A percentile compares a stretch with the other conserved stretches of the same genome.
phyloP scores from a whole-genome alignment of 1,140 invertebrate genomes.

The Luehdorfia chinensis region DNA sequence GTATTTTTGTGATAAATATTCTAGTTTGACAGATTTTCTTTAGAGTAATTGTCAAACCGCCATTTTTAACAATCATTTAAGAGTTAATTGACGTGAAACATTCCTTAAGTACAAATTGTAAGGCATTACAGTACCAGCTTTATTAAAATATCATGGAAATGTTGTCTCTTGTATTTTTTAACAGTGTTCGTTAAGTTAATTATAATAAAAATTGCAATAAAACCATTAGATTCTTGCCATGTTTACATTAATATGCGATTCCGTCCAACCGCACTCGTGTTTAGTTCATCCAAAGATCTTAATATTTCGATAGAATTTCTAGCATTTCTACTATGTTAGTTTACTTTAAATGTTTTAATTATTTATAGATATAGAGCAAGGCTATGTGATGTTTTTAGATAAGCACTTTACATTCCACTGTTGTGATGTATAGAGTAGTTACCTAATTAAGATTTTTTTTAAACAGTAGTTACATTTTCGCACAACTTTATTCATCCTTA shows the following conservation, averaged over 20 bases:
- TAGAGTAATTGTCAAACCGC: too few relatives aligned
- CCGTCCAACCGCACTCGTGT: slow-evolving; percentile 38
- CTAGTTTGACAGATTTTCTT: too few relatives aligned
- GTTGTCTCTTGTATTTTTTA: background rate
- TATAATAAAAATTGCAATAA: too few relatives aligned
- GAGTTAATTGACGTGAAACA: background rate
- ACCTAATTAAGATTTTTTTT: slow-evolving; percentile 13
- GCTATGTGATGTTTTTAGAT: slow-evolving; percentile 66
- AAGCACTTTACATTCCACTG: slow-evolving; percentile 68
- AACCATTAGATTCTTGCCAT: too few relatives aligned
- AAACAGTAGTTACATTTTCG: slow-evolving; percentile 1
- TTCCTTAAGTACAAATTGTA: too few relatives aligned
- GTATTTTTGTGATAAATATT: too few relatives aligned
- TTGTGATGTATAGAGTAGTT: slow-evolving; percentile 68
- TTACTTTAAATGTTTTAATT: slow-evolving; percentile 19
- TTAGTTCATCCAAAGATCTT: slow-evolving; percentile 61
- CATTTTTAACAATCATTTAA: too few relatives aligned
- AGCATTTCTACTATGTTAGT: slow-evolving; percentile 33
- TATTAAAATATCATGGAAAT: too few relatives aligned
- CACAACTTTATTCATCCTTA: slow-evolving; percentile 29
- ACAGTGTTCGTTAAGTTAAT: too few relatives aligned
- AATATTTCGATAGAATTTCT: slow-evolving; percentile 38
- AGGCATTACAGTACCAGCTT: too few relatives aligned
- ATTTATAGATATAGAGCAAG: slow-evolving; percentile 33
- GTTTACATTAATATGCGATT: background rate